Evolutionary conservation across 2,797 vertebrate genomes (phyloP), one percentile per base, ranked within the genome.

Genomic region (Eurystomus glaucurus): DNA sequence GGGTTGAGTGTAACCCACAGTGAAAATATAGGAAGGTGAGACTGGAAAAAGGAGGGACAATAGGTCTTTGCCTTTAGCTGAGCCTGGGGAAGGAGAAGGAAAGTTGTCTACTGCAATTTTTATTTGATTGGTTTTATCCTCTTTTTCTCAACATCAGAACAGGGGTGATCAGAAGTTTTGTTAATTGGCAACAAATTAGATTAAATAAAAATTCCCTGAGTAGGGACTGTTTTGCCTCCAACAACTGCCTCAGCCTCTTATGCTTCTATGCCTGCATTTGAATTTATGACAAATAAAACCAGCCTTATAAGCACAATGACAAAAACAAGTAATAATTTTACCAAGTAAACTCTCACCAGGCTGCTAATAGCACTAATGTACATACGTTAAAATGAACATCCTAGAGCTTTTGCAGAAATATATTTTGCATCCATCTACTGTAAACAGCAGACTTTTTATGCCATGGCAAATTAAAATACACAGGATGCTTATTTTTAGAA

Each of bases 281-380:
- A 78, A 87, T 79, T 85, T 65, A 57, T 46, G 62, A 52, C 37
- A 87, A 91, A 78, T 35, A 81, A 92, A 78, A 19, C 1, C 33
- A 90, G 72, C 3, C 25, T 71, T 68, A 55, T 15, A 68, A 89
- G n/a, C 26, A 80, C 46, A 64, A 51, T 29, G 17, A 52, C n/a
- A 91, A 82, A 37, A 91, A 75, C 11, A 88, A 88, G 18, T 45
- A 41, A 41, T 64, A 69, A 85, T 86, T 84, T 93, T 77, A 85
- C 82, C 57, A 69, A 50, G 52, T 37, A 88, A 92, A 78, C 46
- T 41, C 13, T 82, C 55, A 26, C 14, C 14, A 11, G 15, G 48
- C 74, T 37, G 22, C 19, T 76, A 82, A 85, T 18, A 82, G 6
- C 26, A 28, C 58, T 58, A 69, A 79, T 0, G 0, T 37, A 5